Evolutionary conservation across 2,888 invertebrate species (phyloP).

Genomic region (Agrochola lychnidis): DNA sequence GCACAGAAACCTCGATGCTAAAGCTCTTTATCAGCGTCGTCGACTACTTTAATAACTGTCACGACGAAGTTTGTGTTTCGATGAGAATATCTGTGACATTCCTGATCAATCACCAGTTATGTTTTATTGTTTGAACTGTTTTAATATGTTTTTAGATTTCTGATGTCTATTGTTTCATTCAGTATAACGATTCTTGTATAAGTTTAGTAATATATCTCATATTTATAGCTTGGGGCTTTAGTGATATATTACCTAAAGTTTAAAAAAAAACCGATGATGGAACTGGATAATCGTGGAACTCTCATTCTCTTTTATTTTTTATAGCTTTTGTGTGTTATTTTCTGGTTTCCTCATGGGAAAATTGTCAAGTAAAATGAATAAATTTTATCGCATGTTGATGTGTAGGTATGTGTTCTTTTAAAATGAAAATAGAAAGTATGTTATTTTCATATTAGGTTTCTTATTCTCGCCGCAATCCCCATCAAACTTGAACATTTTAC

Average conservation of each 20-base stretch:
- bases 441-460: too few relatives aligned
- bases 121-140: constrained; percentile 3
- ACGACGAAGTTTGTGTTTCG: constrained; percentile 16
- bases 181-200: not conserved
- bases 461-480: not conserved
- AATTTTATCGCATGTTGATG: too few relatives aligned
- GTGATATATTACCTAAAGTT: too few relatives aligned
- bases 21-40: not conserved
- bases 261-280: too few relatives aligned
- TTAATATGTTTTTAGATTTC: not conserved
- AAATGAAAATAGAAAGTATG: too few relatives aligned
- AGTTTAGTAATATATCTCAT: not conserved
- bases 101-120: not conserved
- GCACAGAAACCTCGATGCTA: constrained; percentile 21
- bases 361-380: not conserved
- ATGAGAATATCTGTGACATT: constrained; percentile 25
- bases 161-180: not conserved
- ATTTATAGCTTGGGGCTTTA: not conserved
- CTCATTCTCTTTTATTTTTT: too few relatives aligned
- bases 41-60: constrained; percentile 41
- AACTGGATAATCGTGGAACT: too few relatives aligned
- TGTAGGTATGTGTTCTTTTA: not conserved
- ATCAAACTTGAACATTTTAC: constrained; percentile 3
- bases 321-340: too few relatives aligned
- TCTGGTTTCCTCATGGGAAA: not conserved